Percentiles rank a stretch among this genome's conserved stretches.
These are phyloP conservation scores for Scopus umbretta DNA, from an alignment of 2,113 vertebrate species.

Conservation along the genomic window DNA sequence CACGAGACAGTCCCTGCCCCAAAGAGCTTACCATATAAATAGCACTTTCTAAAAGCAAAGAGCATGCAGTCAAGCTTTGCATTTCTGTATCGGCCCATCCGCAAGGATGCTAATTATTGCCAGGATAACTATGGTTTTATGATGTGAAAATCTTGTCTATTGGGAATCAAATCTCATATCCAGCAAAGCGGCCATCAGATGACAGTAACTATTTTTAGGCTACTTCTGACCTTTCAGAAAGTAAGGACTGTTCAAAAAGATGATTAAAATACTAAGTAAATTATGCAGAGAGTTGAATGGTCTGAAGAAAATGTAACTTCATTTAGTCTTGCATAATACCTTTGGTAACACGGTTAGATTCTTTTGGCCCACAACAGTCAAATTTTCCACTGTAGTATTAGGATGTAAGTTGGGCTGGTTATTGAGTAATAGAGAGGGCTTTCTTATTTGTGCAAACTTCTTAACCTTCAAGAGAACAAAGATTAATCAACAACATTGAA, in stretches of 20 bases:
- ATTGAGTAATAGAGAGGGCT: conserved; percentile 42
- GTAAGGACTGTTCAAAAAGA: conserved; percentile 40
- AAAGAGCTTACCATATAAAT: conserved; percentile 35
- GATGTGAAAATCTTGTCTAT: neutral
- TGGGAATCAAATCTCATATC: conserved; percentile 15
- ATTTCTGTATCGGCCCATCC: neutral
- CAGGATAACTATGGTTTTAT: neutral
- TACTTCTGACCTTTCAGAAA: conserved; percentile 46
- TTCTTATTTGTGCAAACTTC: conserved; percentile 32
- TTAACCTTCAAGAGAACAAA: conserved; percentile 54
- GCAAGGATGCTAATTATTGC: neutral
- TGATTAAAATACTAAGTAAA: conserved; percentile 56
- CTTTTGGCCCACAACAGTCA: conserved; percentile 26
- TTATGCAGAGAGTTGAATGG: conserved; percentile 41
- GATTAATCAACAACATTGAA: conserved; percentile 49
- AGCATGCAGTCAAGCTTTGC: neutral
- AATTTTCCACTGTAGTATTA: conserved; percentile 52
- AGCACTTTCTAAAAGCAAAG: conserved; percentile 15
- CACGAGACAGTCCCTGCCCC: conserved; percentile 1
- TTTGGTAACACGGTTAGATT: conserved; percentile 57
- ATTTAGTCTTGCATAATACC: conserved; percentile 47
- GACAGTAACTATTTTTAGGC: conserved; percentile 53
- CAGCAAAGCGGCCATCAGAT: conserved; percentile 35
- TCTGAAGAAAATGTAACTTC: conserved; percentile 51
- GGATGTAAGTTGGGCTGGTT: conserved; percentile 21